Base-by-base conservation (phyloP, 2,888 invertebrate genomes). In the Eupithecia centaureata region DNA sequence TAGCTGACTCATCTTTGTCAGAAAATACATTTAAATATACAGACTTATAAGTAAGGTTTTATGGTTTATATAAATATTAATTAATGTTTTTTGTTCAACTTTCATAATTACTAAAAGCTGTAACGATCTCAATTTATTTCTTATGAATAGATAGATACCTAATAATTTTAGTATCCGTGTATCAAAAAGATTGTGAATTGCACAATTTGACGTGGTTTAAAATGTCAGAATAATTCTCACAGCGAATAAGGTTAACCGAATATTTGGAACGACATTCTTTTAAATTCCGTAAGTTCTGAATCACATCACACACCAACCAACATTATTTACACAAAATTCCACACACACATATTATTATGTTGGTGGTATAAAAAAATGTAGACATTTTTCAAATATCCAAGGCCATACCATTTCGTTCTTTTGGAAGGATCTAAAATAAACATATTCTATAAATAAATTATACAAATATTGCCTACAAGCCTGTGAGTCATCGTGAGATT, bases 401-500 rank as follows among this genome's bases (percentile, higher is more conserved):
- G n/a, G n/a, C n/a, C n/a, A n/a, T n/a, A n/a, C n/a, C n/a, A n/a
- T n/a, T n/a, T n/a, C n/a, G n/a, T n/a, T n/a, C n/a, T n/a, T n/a
- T n/a, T n/a, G n/a, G 42, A 18, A 42, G 42, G 42, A 42, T 42
- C 10, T n/a, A 30, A 54, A 28, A n/a, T 56, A 8, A n/a, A 30
- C 27, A 30, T 1, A 57, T 22, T 18, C 10, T 12, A 32, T 28
- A 57, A 32, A 57, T 32, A 35, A 51, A 58, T 57, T 27, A 52
- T 33, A 58, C 57, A 57, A 68, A 58, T 35, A 58, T 61, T 57
- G 61, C 65, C 52, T 68, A 63, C 56, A 57, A 61, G 63, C 63
- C 42, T 65, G 18, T 64, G 72, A 75, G 63, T 72, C 73, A 73
- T 65, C 74, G 74, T 75, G 73, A 72, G 72, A 68, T 72, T 71